Evolutionary conservation across 2,797 vertebrate species (phyloP).

Genomic region (Amphiprion clarkii): DNA sequence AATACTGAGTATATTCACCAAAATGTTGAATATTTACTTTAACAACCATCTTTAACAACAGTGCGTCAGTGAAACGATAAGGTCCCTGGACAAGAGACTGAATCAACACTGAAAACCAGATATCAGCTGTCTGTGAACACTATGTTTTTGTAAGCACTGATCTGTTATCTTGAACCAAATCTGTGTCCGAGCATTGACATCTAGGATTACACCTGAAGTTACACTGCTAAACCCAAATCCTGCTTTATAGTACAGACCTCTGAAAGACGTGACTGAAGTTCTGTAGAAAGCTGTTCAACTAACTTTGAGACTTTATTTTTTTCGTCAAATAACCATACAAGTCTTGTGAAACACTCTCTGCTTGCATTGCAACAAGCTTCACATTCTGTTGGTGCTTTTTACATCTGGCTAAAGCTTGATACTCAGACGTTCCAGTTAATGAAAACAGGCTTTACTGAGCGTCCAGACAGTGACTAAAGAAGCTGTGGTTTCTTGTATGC

Average conservation of each 20-base stretch:
- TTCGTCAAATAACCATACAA: neutral
- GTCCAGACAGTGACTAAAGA: constrained; percentile 23
- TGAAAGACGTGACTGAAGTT: neutral
- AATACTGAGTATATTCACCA: too few species aligned
- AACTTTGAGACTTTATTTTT: too few species aligned
- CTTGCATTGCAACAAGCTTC: neutral
- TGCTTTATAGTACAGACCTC: too few species aligned
- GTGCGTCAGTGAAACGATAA: neutral
- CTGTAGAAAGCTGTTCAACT: neutral
- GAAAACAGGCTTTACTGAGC: neutral
- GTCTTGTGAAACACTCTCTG: too few species aligned
- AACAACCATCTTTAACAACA: neutral
- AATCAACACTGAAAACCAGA: neutral
- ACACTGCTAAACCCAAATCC: too few species aligned
- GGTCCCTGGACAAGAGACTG: neutral
- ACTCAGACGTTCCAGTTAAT: constrained; percentile 20
- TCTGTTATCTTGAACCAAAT: too few species aligned
- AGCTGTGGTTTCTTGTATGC: constrained; percentile 3
- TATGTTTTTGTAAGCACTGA: too few species aligned
- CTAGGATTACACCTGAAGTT: too few species aligned
- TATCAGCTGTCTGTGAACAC: neutral
- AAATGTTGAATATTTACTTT: too few species aligned
- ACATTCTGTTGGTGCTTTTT: neutral
- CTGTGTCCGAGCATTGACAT: neutral
- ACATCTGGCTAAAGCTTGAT: neutral